phyloP scores from a whole-genome alignment of 2,797 vertebrate genomes.

The Helarctos malayanus region DNA sequence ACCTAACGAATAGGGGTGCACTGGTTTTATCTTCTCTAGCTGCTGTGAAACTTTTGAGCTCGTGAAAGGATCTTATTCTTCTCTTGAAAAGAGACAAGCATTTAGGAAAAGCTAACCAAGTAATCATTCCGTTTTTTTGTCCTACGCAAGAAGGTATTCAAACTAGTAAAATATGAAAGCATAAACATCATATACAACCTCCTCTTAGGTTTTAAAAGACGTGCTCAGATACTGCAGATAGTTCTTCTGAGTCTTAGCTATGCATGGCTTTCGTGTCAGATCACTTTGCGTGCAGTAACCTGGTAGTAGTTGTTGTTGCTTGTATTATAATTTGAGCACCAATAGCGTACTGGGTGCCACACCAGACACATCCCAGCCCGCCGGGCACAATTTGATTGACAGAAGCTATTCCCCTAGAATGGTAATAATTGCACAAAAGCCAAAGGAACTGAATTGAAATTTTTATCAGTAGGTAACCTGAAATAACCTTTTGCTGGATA shows the following conservation, averaged over 20 bases:
- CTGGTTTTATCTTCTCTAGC: slow-evolving; percentile 39
- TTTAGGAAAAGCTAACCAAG: slow-evolving; percentile 57
- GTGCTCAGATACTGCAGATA: slow-evolving; percentile 24
- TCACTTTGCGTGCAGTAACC: slow-evolving; percentile 64
- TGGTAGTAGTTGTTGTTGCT: slow-evolving; percentile 72
- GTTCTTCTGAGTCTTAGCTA: slow-evolving; percentile 51
- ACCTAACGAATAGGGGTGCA: neutral
- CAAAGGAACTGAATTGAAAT: slow-evolving; percentile 46
- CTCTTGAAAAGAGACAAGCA: slow-evolving; percentile 47
- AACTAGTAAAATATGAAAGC: slow-evolving; percentile 56
- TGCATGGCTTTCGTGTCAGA: slow-evolving; percentile 61
- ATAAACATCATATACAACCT: slow-evolving; percentile 33
- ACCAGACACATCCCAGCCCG: slow-evolving; percentile 69
- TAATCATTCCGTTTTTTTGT: slow-evolving; percentile 23
- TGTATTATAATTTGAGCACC: slow-evolving; percentile 67
- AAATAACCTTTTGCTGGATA: slow-evolving; percentile 62
- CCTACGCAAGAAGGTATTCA: slow-evolving; percentile 39
- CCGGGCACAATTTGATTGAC: slow-evolving; percentile 63
- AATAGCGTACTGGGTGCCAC: slow-evolving; percentile 38
- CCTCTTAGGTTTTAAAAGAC: slow-evolving; percentile 56
- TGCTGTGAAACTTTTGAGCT: slow-evolving; percentile 45
- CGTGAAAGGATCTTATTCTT: slow-evolving; percentile 54
- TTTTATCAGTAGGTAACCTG: slow-evolving; percentile 70
- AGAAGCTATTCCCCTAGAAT: slow-evolving; percentile 68
- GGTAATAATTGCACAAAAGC: slow-evolving; percentile 65